phyloP scores from a whole-genome alignment of 1,140 invertebrate species.

The Globodera ellingtonae region DNA sequence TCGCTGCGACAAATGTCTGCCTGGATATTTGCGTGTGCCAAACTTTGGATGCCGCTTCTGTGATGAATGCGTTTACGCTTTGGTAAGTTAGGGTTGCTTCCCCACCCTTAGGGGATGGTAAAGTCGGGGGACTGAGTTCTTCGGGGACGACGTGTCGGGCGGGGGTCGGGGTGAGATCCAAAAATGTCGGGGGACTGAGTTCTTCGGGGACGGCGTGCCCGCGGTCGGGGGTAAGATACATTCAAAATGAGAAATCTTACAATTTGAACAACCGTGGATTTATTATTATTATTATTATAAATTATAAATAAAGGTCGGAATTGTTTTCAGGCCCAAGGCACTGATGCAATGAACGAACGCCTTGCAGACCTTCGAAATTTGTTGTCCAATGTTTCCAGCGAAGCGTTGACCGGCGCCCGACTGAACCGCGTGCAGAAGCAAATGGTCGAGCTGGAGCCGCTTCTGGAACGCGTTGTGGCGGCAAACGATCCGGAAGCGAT shows the following conservation, averaged over 20 bases:
- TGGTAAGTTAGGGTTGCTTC: conserved; percentile 41
- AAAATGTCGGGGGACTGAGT: no score
- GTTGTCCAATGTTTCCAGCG: conserved; percentile 56
- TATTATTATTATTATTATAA: no score
- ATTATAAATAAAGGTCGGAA: not conserved
- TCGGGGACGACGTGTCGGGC: no score
- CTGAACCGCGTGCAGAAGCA: conserved; percentile 55
- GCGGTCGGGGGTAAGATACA: no score
- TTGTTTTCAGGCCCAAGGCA: conserved; percentile 14
- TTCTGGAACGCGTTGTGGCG: conserved; percentile 16
- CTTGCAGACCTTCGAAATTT: not conserved
- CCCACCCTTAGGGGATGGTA: conserved; percentile 6
- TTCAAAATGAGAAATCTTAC: no score
- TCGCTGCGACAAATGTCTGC: conserved; percentile 59
- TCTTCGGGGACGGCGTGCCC: no score
- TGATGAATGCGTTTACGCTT: conserved; percentile 62
- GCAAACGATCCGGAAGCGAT: conserved; percentile 13
- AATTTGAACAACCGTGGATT: no score
- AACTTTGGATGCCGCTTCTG: conserved; percentile 58
- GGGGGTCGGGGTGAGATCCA: no score
- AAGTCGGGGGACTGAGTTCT: no score
- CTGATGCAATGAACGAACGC: conserved; percentile 16
- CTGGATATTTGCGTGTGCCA: conserved; percentile 59
- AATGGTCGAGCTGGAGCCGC: conserved; percentile 23
- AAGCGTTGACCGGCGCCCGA: conserved; percentile 59